Percentiles rank a stretch among this genome's conserved stretches.
Conservation (phyloP, 2,888 invertebrate genomes). For the Lithosia quadra region DNA sequence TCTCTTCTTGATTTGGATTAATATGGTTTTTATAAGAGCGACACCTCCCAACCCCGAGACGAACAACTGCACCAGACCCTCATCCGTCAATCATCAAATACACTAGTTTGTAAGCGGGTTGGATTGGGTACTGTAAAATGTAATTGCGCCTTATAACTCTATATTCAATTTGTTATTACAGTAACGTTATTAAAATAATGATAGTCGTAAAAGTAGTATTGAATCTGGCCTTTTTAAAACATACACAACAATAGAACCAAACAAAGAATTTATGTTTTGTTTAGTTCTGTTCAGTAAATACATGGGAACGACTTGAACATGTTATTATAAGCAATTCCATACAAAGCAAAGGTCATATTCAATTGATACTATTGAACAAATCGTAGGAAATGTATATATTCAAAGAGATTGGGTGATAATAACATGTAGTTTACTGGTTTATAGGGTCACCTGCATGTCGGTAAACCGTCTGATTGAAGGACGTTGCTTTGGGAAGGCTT, state of each 20-base stretch:
- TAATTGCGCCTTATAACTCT: no score
- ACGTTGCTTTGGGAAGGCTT: background rate
- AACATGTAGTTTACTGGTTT: background rate
- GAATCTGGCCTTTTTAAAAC: background rate
- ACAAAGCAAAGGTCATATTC: constrained; percentile 3
- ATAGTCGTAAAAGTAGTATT: background rate
- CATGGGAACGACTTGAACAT: constrained; percentile 5
- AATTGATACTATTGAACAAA: background rate
- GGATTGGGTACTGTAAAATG: no score
- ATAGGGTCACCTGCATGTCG: background rate
- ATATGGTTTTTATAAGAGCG: no score
- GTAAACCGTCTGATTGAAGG: background rate
- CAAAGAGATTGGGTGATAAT: background rate
- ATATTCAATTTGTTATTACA: background rate
- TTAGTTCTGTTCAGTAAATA: constrained; percentile 1
- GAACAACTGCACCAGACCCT: no score
- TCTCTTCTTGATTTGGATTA: no score
- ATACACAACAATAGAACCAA: constrained; percentile 3
- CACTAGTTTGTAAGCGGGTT: no score
- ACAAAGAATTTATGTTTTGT: background rate
- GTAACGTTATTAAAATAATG: background rate
- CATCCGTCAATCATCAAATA: no score
- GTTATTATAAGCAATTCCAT: constrained; percentile 3
- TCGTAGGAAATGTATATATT: background rate
- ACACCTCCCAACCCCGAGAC: no score